A percentile compares a stretch with the other conserved stretches of the same genome.
Evolutionary conservation across 2,888 invertebrate genomes (phyloP).

Genomic region (Macrophya annulata): DNA sequence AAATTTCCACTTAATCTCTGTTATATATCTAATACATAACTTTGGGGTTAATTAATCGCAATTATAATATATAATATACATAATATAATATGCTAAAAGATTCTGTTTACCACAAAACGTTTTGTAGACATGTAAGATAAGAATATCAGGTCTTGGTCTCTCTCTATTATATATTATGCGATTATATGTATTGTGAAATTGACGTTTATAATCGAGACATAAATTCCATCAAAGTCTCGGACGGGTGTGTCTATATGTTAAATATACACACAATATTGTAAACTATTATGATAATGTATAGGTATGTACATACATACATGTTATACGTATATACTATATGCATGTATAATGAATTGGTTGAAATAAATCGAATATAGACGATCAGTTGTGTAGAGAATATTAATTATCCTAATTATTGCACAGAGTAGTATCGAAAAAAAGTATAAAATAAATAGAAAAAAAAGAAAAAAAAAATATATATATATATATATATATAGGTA

Average conservation of each 20-base stretch:
- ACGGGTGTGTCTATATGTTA: neutral
- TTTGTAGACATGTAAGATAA: neutral
- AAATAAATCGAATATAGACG: neutral
- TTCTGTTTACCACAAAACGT: conserved; percentile 39
- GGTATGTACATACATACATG: too few species aligned
- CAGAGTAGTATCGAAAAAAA: neutral
- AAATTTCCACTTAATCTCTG: neutral
- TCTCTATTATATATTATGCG: too few species aligned
- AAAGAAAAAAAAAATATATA: too few species aligned
- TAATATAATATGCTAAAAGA: conserved; percentile 13
- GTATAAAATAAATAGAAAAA: neutral
- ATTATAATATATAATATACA: neutral
- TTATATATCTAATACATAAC: neutral
- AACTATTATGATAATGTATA: neutral
- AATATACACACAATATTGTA: neutral
- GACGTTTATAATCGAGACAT: neutral
- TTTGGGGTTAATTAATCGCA: conserved; percentile 2
- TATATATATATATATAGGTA: too few species aligned
- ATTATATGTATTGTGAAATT: neutral
- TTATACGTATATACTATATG: too few species aligned
- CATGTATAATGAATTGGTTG: neutral
- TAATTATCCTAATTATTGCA: neutral
- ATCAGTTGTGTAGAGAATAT: neutral
- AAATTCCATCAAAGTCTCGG: neutral
- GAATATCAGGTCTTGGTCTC: conserved; percentile 7